These are phyloP conservation scores for Cherax quadricarinatus DNA, from an alignment of 1,140 invertebrate species.

Conservation along the genomic window DNA sequence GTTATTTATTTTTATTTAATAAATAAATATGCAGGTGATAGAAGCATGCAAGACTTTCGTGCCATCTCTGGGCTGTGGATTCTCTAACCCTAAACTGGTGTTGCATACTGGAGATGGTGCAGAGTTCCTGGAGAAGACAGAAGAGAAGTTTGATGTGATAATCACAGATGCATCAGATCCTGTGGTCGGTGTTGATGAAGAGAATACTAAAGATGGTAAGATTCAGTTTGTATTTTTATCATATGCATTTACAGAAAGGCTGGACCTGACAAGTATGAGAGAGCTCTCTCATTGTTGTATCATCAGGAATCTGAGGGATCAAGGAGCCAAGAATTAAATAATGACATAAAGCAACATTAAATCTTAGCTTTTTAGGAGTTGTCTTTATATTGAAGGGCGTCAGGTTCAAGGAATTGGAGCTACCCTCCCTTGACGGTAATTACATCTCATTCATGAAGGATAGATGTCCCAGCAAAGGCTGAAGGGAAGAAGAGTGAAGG, in stretches of 20 bases:
- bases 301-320: too few relatives aligned
- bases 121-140: slow-evolving; percentile 93
- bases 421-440: background rate
- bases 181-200: slow-evolving; percentile 79
- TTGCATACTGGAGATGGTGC: slow-evolving; percentile 95
- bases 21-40: slow-evolving; percentile 82
- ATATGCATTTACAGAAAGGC: too few relatives aligned
- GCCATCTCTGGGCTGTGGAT: slow-evolving; percentile 92
- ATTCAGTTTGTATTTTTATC: background rate
- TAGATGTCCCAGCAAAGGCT: too few relatives aligned
- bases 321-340: too few relatives aligned
- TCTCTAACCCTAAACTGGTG: slow-evolving; percentile 88
- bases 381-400: too few relatives aligned
- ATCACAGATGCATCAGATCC: slow-evolving; percentile 99
- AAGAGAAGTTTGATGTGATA: slow-evolving; percentile 95
- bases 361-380: too few relatives aligned
- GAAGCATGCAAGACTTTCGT: slow-evolving; percentile 93
- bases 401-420: too few relatives aligned
- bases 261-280: too few relatives aligned
- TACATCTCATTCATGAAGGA: too few relatives aligned
- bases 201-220: slow-evolving; percentile 47
- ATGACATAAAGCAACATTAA: too few relatives aligned
- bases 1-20: background rate
- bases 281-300: too few relatives aligned
- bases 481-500: too few relatives aligned